Base-by-base conservation (phyloP, 2,888 invertebrate species). In the Hipparchia semele region DNA sequence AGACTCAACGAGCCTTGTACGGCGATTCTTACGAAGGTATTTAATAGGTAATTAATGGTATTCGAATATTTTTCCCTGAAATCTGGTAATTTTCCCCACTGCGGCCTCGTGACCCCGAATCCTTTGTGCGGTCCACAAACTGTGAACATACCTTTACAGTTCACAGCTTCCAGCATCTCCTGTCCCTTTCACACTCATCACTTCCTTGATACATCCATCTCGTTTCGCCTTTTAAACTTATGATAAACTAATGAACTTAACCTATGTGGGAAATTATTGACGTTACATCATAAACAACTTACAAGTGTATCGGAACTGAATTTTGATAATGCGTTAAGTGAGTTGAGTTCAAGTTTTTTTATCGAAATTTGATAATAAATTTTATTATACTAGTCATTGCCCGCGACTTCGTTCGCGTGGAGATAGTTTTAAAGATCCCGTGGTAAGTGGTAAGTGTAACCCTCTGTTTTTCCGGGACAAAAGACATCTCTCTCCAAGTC, bases 41-140 rank as follows among this genome's bases (percentile, higher is more conserved):
- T n/a, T n/a, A 49, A 49, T 49, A 49, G 49, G 6, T 8, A 49
- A 49, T 7, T 2, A 49, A 39, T 39, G 7, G 7, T 49, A 49
- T 49, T 46, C 6, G 46, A 12, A 49, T 49, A 68, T 46, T 9
- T 69, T 78, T 77, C 78, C 84, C 8, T 12, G 67, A 75, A 80
- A 78, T 65, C 6, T 10, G 89, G 81, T 66, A 65, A 81, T 80
- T 82, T 80, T 77, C 74, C 80, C 81, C 73, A 23, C 71, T 45
- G 45, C 75, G 79, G 73, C 80, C 80, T 79, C 78, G 82, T 83
- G 85, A 86, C 85, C 86, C 87, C 82, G 81, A 85, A 87, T 87
- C 87, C 89, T 89, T 90, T 89, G 88, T 89, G 86, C 83, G 82
- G 85, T 87, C 82, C 81, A 82, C 86, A 85, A 87, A 86, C 86